Percentiles rank a stretch among this genome's conserved stretches.
Evolutionary conservation across 2,113 vertebrate species (phyloP).

Genomic region (Tricholaema leucomelas): DNA sequence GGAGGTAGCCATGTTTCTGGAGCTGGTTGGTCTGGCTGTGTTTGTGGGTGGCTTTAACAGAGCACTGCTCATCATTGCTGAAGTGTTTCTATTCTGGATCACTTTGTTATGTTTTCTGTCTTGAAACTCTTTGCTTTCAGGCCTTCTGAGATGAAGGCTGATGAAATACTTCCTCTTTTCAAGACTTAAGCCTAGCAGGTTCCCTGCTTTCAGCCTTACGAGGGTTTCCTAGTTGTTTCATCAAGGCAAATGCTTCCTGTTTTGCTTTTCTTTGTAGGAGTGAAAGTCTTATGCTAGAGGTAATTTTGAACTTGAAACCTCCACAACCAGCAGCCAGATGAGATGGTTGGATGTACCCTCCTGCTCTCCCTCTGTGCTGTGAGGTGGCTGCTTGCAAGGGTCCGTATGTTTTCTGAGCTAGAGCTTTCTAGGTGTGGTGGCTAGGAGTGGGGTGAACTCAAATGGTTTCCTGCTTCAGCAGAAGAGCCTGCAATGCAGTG

Average conservation of each 20-base stretch:
- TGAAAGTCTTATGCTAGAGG: neutral
- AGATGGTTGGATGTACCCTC: neutral
- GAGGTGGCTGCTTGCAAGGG: neutral
- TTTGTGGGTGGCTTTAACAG: neutral
- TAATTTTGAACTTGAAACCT: neutral
- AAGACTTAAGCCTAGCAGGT: neutral
- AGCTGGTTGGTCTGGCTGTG: neutral
- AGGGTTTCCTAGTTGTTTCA: neutral
- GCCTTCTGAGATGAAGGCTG: neutral
- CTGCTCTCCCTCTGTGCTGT: neutral
- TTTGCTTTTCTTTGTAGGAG: neutral
- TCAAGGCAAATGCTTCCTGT: neutral
- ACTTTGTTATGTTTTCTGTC: neutral
- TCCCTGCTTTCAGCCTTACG: neutral
- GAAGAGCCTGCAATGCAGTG: neutral
- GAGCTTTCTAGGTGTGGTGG: neutral
- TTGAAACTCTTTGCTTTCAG: neutral
- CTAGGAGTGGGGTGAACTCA: neutral
- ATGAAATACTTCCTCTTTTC: neutral
- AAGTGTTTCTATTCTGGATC: neutral
- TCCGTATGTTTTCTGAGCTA: neutral
- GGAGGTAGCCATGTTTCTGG: neutral
- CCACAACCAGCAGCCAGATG: neutral
- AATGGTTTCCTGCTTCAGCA: neutral
- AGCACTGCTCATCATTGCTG: neutral